Evolutionary conservation across 2,888 invertebrate species (phyloP), one percentile per base, ranked within the genome.

Genomic region (Pristionchus exspectatus): DNA sequence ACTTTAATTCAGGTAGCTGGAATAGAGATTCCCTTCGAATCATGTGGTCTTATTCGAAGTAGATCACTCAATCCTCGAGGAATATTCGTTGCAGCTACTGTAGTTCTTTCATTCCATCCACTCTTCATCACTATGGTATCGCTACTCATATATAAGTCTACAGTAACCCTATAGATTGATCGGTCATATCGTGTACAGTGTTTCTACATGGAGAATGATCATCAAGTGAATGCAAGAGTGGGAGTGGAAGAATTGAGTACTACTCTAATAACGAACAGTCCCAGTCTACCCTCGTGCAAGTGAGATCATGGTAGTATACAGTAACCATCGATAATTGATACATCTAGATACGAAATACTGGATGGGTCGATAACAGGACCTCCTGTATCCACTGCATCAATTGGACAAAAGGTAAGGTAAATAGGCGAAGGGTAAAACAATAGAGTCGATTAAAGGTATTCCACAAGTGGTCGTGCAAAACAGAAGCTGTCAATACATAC

Each of bases 71-170:
- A 95, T 89, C 95, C 95, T 18, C 91, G 92, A 59, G 95, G 95
- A 90, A 93, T 95, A 81, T 95, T 95, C 90, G 95, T 95, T 66
- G 91, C 93, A 72, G 93, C 94, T 89, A 95, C 94, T 72, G 94
- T 95, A 88, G 94, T 95, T 90, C 93, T 95, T 90, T 93, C 94
- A 24, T 95, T 95, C 93, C 95, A 95, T 90, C 95, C 95, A 24
- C 94, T 94, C 90, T 94, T 94, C 91, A 93, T 95, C 66, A 94
- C 94, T 84, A 94, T 95, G 90, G 93, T 92, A 66, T 91, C 16
- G 24, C 59, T 24, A 9, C 72, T 16, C 14, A 30, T 12, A 0
- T 0, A 30, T 12, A 21, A 54, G 18, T 27, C n/a, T 24, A 27
- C 50, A 9, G 27, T 50, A 81, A 54, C 27, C 27, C 10, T 54